These are phyloP conservation scores for Orthonychiurus folsomi DNA, from an alignment of 2,888 invertebrate genomes.

Conservation along the genomic window DNA sequence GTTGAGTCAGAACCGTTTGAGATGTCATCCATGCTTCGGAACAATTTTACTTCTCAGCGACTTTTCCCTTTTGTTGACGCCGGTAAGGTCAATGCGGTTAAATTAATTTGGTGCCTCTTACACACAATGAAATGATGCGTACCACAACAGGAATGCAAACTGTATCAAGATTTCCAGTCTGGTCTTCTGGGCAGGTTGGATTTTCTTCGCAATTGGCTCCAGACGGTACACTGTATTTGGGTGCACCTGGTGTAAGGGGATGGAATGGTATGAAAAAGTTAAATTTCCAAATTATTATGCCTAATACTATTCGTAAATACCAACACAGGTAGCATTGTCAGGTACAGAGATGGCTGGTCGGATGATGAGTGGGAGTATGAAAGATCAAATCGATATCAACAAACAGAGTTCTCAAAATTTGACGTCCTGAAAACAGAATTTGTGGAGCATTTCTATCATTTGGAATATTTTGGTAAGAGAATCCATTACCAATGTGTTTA, in stretches of 20 bases:
- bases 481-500: neutral
- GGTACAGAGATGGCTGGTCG: neutral
- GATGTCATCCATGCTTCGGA: neutral
- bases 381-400: neutral
- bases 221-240: conserved; percentile 48
- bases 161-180: conserved; percentile 12
- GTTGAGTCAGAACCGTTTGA: neutral
- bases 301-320: neutral
- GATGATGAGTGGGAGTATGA: neutral
- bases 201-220: conserved; percentile 40
- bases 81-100: neutral
- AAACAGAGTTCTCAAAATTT: neutral
- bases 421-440: neutral
- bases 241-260: conserved; percentile 50
- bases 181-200: conserved; percentile 41
- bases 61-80: neutral
- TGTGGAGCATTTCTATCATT: neutral
- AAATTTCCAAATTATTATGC: too few species aligned
- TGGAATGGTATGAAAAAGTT: conserved; percentile 17
- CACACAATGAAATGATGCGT: too few species aligned
- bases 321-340: neutral
- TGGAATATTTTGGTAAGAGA: neutral
- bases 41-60: neutral
- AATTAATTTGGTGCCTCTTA: too few species aligned
- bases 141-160: neutral